Evolutionary conservation across 1,140 invertebrate genomes (phyloP), one percentile per base, ranked within the genome.

Genomic region (Drosophila lowei): DNA sequence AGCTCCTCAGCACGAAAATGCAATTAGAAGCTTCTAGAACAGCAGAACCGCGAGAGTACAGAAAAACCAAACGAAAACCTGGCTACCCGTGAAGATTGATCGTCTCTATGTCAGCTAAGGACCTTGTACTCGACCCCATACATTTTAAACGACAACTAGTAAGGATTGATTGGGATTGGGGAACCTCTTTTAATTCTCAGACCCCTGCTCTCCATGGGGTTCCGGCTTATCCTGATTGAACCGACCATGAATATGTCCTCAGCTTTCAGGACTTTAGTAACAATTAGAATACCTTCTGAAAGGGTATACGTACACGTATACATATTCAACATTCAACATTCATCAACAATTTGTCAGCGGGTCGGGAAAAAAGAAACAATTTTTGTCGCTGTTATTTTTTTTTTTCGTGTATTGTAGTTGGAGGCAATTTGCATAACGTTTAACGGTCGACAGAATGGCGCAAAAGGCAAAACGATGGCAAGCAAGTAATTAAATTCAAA

Each of bases 261-360:
- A 9, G 8, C 2, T 30, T 30, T 30, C 8, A 9, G 9, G 23
- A 9, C 8, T 25, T 25, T 5, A 30, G 9, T 3, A 30, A 8
- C 8, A 8, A 30, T 9, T 30, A 1, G 0, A 30, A 30, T 30
- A 9, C 30, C 28, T 8, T 30, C 6, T 7, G 28, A 28, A 8
- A 28, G 30, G 3, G 2, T 30, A 30, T 9, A 30, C 30, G 8
- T 30, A 30, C 3, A 30, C 23, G 3, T 25, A 80, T 71, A 65
- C 72, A 77, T 86, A 85, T 81, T 72, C 67, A 76, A 81, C 83
- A 85, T 81, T 72, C 67, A 76, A 81, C 83, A 77, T 86, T 88
- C 74, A 86, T 86, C 81, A 86, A 86, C 81, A 86, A 86, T 86
- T 88, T 86, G 83, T 88, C 83, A 81, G 83, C 52, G 65, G 68